phyloP scores from a whole-genome alignment of 1,140 invertebrate species.

The Myzus persicae region DNA sequence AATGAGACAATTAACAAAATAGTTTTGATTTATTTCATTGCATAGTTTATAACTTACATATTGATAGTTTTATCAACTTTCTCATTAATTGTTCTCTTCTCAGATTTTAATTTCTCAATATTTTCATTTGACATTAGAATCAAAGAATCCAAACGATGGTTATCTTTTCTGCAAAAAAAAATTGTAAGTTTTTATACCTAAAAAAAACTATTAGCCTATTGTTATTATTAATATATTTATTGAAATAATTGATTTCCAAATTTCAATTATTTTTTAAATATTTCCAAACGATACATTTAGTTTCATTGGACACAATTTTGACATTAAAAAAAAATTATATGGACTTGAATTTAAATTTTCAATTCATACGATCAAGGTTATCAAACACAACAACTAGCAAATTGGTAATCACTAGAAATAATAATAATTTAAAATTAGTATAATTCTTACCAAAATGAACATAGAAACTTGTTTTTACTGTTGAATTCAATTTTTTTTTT shows the following conservation, averaged over 20 bases:
- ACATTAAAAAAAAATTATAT: background rate
- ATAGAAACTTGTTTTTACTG: background rate
- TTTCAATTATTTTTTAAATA: background rate
- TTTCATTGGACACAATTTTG: background rate
- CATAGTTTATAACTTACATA: background rate
- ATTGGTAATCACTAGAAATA: too few relatives aligned
- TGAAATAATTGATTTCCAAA: too few relatives aligned
- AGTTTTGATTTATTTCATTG: background rate
- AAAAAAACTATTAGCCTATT: background rate
- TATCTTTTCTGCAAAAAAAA: background rate
- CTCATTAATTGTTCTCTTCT: background rate
- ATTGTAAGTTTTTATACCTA: background rate
- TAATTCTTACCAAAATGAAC: too few relatives aligned
- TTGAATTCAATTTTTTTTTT: too few relatives aligned
- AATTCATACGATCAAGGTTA: background rate
- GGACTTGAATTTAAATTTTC: background rate
- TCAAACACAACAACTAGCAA: too few relatives aligned
- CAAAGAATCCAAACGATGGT: background rate
- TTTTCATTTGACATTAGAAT: background rate
- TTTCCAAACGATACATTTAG: background rate
- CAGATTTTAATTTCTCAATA: background rate
- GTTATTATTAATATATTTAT: too few relatives aligned
- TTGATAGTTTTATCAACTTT: background rate
- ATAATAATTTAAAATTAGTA: too few relatives aligned
- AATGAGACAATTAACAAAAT: background rate